Evolutionary conservation across 2,888 invertebrate genomes (phyloP).

Genomic region (Chironomus tentans): DNA sequence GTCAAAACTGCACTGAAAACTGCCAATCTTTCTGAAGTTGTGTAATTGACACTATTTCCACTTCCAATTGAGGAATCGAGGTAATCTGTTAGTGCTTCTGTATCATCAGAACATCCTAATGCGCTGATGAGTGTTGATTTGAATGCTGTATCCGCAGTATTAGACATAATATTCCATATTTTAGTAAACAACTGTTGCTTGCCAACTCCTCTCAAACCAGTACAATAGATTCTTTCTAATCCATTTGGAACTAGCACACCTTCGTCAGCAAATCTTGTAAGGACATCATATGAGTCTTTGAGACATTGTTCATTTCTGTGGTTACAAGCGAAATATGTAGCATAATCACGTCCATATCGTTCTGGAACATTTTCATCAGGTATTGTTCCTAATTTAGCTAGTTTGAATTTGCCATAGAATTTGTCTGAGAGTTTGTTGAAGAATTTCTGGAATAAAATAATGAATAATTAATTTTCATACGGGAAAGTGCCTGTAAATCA

Average conservation of each 20-base stretch:
- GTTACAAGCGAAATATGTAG: neutral
- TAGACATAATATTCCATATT: neutral
- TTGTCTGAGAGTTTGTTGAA: neutral
- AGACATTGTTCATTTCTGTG: neutral
- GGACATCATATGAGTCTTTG: neutral
- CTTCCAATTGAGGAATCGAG: neutral
- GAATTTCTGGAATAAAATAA: neutral
- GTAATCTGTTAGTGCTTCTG: neutral
- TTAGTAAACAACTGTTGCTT: neutral
- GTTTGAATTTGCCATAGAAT: neutral
- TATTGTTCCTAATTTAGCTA: neutral
- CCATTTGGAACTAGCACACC: neutral
- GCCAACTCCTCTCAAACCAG: neutral
- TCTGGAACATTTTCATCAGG: neutral
- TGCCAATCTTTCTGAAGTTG: neutral
- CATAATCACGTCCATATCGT: neutral
- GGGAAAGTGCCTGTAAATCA: no score
- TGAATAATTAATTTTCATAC: no score
- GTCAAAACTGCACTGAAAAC: neutral
- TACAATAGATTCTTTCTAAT: neutral
- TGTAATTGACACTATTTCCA: conserved; percentile 5
- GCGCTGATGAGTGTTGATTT: neutral
- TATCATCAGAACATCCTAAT: conserved; percentile 1
- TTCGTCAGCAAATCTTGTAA: neutral
- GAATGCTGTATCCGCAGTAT: neutral